Conservation (phyloP, 2,888 invertebrate genomes). For the Galerucella nymphaeae region DNA sequence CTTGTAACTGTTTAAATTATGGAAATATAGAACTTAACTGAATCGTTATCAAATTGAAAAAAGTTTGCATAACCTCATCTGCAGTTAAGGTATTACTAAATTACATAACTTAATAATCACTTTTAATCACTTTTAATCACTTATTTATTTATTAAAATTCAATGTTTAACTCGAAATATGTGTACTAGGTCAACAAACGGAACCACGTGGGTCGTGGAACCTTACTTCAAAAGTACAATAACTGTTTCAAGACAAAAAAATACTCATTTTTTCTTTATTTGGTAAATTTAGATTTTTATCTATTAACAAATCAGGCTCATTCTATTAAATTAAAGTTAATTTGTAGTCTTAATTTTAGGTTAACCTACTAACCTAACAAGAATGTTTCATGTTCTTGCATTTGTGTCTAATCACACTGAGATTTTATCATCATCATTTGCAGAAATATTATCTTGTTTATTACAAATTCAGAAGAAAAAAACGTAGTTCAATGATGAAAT, state of each 20-base stretch:
- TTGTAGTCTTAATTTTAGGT: background rate
- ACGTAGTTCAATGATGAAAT: background rate
- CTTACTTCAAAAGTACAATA: background rate
- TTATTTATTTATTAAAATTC: background rate
- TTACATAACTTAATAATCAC: slow-evolving; percentile 11
- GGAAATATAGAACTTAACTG: background rate
- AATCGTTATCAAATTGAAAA: no score
- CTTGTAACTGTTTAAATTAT: background rate
- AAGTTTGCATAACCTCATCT: slow-evolving; percentile 11
- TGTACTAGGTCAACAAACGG: slow-evolving; percentile 20
- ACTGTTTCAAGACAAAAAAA: background rate
- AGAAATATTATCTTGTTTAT: background rate
- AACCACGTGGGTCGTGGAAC: slow-evolving; percentile 19
- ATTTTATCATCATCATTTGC: background rate
- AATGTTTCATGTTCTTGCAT: background rate
- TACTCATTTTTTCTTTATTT: background rate
- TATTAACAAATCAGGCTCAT: background rate
- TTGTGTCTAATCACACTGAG: background rate
- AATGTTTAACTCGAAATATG: background rate
- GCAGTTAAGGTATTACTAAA: slow-evolving; percentile 16
- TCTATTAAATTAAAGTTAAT: background rate
- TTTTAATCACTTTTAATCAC: background rate
- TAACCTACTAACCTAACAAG: slow-evolving; percentile 2
- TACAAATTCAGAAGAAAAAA: background rate
- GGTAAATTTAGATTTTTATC: background rate